Percentiles rank a stretch among this genome's conserved stretches.
Evolutionary conservation across 2,888 invertebrate species (phyloP).

Genomic region (Agriopis aurantiaria): DNA sequence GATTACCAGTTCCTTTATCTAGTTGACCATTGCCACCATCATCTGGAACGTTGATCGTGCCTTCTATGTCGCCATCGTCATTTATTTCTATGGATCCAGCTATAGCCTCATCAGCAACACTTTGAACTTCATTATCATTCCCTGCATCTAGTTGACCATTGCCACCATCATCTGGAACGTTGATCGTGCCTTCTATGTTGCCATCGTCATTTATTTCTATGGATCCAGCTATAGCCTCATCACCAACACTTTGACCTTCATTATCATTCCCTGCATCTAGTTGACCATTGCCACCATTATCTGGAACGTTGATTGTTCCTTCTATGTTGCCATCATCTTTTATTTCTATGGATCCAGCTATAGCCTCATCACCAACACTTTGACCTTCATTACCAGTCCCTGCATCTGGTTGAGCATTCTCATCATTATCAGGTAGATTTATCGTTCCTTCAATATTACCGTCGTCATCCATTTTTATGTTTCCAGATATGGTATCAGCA

Average conservation of each 20-base stretch:
- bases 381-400: neutral
- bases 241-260: too few species aligned
- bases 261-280: neutral
- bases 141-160: neutral
- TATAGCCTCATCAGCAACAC: neutral
- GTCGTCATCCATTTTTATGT: slow-evolving; percentile 9
- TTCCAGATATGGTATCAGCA: slow-evolving; percentile 1
- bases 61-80: slow-evolving; percentile 13
- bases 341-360: slow-evolving; percentile 2
- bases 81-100: slow-evolving; percentile 7
- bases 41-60: slow-evolving; percentile 2
- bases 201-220: slow-evolving; percentile 10
- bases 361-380: neutral
- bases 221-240: neutral
- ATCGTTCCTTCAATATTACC: slow-evolving; percentile 17
- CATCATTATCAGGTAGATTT: slow-evolving; percentile 7
- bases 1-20: neutral
- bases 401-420: neutral
- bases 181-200: slow-evolving; percentile 9
- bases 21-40: neutral
- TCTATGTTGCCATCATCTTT: slow-evolving; percentile 13
- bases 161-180: neutral
- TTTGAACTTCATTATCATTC: too few species aligned
- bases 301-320: slow-evolving; percentile 13
- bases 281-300: neutral